A percentile compares a stretch with the other conserved stretches of the same genome.
Conservation (phyloP, 2,113 vertebrate species). For the Lophochroa leadbeateri region DNA sequence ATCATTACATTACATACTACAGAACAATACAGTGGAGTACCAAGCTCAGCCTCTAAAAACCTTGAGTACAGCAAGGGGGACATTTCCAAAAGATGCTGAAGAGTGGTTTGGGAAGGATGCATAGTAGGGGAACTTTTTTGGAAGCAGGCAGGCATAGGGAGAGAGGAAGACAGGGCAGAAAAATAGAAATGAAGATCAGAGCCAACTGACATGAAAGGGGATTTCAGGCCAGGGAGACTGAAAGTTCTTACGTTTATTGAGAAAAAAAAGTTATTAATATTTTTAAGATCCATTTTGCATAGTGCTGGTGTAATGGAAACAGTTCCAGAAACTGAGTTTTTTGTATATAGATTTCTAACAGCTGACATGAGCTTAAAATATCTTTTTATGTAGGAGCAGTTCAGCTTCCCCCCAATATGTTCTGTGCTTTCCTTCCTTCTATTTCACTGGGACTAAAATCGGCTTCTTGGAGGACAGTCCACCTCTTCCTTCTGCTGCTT, state of each 20-base stretch:
- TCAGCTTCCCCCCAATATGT: conserved; percentile 58
- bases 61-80: background rate
- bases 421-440: conserved; percentile 17
- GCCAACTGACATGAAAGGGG: background rate
- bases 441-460: conserved; percentile 28
- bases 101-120: background rate
- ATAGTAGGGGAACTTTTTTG: background rate
- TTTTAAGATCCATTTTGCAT: background rate
- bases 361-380: conserved; percentile 58
- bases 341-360: conserved; percentile 47
- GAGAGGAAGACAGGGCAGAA: background rate
- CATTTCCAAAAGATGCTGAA: background rate
- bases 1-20: too few species aligned
- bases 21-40: background rate
- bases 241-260: background rate
- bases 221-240: background rate
- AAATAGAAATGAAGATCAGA: background rate
- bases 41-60: background rate
- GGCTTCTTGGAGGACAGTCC: conserved; percentile 20
- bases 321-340: background rate
- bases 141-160: background rate
- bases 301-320: background rate
- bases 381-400: conserved; percentile 59
- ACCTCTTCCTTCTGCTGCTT: conserved; percentile 31
- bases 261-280: background rate